Conservation (phyloP, 2,113 vertebrate species). For the Dasypus novemcinctus region DNA sequence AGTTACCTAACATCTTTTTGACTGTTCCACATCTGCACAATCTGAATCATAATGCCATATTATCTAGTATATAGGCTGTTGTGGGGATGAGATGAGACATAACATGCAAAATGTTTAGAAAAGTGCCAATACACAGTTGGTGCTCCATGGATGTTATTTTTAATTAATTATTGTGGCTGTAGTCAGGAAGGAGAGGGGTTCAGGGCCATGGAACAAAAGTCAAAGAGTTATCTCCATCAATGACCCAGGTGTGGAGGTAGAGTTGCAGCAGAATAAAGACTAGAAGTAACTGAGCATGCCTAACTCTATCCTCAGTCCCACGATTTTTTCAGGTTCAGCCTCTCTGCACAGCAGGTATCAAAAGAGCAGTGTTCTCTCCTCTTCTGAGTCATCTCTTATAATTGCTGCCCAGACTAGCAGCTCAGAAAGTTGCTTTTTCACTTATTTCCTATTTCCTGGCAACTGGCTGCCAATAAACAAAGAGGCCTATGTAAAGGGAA, state of each 20-base stretch:
- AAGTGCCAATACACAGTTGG: background rate
- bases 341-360: background rate
- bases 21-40: background rate
- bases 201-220: background rate
- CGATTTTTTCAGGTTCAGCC: background rate
- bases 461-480: background rate
- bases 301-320: background rate
- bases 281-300: background rate
- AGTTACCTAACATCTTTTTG: background rate
- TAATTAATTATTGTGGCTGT: background rate
- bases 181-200: background rate
- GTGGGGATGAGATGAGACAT: background rate
- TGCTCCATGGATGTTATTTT: background rate
- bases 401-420: background rate
- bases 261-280: background rate
- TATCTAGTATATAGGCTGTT: background rate
- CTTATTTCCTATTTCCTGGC: background rate
- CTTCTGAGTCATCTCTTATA: background rate
- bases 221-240: background rate
- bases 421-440: background rate
- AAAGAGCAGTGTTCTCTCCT: background rate
- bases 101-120: background rate
- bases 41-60: background rate
- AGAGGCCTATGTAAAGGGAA: background rate
- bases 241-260: background rate